phyloP scores from a whole-genome alignment of 2,797 vertebrate genomes.

The Cuculus canorus region DNA sequence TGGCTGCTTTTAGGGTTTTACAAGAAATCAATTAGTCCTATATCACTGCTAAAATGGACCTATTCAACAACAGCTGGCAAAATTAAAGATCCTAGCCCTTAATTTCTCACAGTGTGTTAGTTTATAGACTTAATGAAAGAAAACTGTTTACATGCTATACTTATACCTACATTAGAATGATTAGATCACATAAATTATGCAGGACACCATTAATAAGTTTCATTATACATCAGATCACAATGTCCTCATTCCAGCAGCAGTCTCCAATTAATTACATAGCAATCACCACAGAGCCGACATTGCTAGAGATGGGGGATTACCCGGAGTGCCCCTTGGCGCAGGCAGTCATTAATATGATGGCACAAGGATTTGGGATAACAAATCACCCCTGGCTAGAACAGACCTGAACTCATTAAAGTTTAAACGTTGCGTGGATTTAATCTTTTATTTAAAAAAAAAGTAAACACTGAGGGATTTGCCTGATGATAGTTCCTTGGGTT shows the following conservation, averaged over 20 bases:
- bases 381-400: conserved; percentile 46
- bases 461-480: neutral
- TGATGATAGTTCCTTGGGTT: neutral
- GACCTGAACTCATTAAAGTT: conserved; percentile 60
- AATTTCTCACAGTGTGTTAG: neutral
- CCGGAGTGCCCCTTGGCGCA: conserved; percentile 29
- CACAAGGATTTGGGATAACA: conserved; percentile 63
- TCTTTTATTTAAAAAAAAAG: conserved; percentile 46
- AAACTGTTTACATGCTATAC: conserved; percentile 50
- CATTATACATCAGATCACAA: conserved; percentile 55
- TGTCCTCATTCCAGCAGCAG: conserved; percentile 10
- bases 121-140: conserved; percentile 26
- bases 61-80: neutral
- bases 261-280: conserved; percentile 61
- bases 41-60: neutral
- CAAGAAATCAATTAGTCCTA: neutral
- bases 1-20: neutral
- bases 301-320: conserved; percentile 53
- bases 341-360: conserved; percentile 63
- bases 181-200: conserved; percentile 64
- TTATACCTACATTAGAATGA: conserved; percentile 24
- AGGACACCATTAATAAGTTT: conserved; percentile 69
- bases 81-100: neutral
- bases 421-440: conserved; percentile 38
- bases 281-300: conserved; percentile 44